phyloP scores from a whole-genome alignment of 2,113 vertebrate genomes.

The Ctenodactylus gundi region DNA sequence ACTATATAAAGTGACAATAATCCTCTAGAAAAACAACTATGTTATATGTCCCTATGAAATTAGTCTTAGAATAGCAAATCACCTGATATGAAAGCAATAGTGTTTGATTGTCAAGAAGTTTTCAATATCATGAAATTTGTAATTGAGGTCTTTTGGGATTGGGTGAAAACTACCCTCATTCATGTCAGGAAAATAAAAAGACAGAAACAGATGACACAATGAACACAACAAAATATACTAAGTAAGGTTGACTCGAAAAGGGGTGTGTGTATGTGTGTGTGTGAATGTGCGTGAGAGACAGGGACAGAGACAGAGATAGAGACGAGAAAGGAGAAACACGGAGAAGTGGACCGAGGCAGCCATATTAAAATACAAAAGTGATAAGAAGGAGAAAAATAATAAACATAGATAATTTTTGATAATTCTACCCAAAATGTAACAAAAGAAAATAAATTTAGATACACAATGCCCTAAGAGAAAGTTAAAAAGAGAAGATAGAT shows the following conservation, averaged over 20 bases:
- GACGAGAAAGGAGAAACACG: background rate
- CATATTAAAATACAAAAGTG: background rate
- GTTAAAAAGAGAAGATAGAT: background rate
- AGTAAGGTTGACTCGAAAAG: background rate
- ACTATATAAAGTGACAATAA: background rate
- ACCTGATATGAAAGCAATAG: background rate
- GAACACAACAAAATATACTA: background rate
- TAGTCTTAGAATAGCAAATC: background rate
- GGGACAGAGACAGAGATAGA: background rate
- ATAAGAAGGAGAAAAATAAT: background rate
- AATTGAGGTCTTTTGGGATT: background rate
- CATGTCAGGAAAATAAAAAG: background rate
- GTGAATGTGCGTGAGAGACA: background rate
- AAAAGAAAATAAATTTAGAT: background rate
- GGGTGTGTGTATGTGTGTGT: background rate
- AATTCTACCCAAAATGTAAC: background rate
- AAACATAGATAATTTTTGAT: background rate
- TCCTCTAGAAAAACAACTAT: background rate
- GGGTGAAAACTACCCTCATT: background rate
- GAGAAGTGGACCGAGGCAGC: no score
- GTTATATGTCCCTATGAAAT: background rate
- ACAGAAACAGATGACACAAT: background rate
- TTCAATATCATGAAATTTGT: background rate
- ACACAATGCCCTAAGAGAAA: background rate
- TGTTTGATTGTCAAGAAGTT: background rate